These are phyloP conservation scores for Laterallus jamaicensis DNA, from an alignment of 2,113 vertebrate genomes.

Conservation along the genomic window DNA sequence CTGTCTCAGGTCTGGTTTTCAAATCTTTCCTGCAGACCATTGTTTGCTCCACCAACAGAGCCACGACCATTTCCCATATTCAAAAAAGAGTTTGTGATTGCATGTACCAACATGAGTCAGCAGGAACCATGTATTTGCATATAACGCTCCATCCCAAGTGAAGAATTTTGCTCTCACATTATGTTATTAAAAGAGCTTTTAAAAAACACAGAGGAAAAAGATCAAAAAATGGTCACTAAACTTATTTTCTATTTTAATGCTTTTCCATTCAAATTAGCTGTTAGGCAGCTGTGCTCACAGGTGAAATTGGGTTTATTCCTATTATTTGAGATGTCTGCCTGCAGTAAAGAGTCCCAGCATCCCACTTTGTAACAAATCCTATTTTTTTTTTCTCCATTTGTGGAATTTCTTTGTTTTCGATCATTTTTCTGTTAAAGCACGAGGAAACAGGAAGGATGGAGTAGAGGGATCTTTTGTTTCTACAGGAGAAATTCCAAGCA, in stretches of 20 bases:
- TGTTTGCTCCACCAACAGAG: neutral
- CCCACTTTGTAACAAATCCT: neutral
- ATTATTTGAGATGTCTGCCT: neutral
- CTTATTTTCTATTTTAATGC: neutral
- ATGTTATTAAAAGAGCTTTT: neutral
- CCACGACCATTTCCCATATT: neutral
- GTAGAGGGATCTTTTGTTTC: neutral
- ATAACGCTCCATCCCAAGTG: neutral
- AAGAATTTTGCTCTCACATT: neutral
- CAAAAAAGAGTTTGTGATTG: neutral
- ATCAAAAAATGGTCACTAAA: neutral
- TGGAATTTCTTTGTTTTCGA: neutral
- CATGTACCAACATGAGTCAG: neutral
- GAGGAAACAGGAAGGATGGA: slow-evolving; percentile 28
- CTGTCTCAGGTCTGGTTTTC: neutral
- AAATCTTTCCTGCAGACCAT: neutral
- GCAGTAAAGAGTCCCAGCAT: neutral
- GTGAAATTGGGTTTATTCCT: neutral
- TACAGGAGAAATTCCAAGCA: slow-evolving; percentile 44
- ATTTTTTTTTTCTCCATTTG: neutral
- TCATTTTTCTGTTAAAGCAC: neutral
- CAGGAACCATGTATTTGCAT: neutral
- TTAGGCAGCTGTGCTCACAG: neutral
- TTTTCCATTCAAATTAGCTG: neutral
- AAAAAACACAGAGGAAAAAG: neutral